These are phyloP conservation scores for Lemur catta DNA, from an alignment of 2,797 vertebrate genomes.

Conservation along the genomic window DNA sequence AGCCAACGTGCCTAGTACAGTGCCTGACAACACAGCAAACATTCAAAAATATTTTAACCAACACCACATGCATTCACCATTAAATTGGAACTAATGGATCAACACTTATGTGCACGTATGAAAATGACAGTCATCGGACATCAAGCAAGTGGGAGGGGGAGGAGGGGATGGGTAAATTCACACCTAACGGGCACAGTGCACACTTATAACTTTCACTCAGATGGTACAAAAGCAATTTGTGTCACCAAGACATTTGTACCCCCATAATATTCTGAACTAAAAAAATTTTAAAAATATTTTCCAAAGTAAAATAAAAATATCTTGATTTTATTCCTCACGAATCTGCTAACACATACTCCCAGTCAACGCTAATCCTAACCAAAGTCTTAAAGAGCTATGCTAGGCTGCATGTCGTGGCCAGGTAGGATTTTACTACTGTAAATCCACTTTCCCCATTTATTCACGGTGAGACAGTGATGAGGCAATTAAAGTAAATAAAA, in stretches of 20 bases:
- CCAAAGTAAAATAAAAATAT: constrained; percentile 24
- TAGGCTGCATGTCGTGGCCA: neutral
- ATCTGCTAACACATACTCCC: neutral
- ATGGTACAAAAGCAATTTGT: no score
- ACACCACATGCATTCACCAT: no score
- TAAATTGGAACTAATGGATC: no score
- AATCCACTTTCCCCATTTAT: neutral
- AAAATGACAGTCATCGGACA: no score
- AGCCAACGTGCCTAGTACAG: neutral
- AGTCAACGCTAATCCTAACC: neutral
- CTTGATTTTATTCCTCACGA: neutral
- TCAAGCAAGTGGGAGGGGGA: no score
- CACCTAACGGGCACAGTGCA: no score
- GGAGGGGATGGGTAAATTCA: no score
- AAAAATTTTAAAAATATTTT: neutral
- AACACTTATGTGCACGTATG: no score
- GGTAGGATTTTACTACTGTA: neutral
- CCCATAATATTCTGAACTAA: no score
- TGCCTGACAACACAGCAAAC: neutral
- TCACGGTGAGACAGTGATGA: neutral
- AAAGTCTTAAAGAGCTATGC: neutral
- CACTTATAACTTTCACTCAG: no score
- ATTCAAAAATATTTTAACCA: neutral
- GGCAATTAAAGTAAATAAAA: neutral
- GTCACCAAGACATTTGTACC: no score